A percentile compares a stretch with the other conserved stretches of the same genome.
phyloP scores from a whole-genome alignment of 1,140 invertebrate genomes.

The Papilio polytes region DNA sequence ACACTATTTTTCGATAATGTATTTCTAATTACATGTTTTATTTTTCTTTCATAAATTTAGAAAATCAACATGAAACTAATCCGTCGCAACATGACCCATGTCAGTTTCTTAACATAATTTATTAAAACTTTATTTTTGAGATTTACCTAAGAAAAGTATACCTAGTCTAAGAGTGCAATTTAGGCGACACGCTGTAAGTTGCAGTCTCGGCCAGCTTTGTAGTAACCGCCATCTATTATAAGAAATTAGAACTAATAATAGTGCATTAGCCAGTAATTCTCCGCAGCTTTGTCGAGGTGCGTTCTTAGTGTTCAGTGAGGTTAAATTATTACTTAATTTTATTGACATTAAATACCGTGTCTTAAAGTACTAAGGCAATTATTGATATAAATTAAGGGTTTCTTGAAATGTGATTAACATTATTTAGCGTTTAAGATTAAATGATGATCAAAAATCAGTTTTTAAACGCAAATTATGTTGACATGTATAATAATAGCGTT shows the following conservation, averaged over 20 bases:
- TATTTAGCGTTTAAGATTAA: background rate
- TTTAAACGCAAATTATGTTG: background rate
- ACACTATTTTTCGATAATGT: background rate
- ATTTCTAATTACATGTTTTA: background rate
- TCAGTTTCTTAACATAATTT: background rate
- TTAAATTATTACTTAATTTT: background rate
- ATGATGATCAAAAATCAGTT: background rate
- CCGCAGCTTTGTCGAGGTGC: background rate
- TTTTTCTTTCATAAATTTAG: background rate
- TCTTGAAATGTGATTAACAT: background rate
- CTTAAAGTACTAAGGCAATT: background rate
- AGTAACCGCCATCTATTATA: slow-evolving; percentile 17
- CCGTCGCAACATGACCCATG: background rate
- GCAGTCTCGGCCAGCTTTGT: slow-evolving; percentile 11
- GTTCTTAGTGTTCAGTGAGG: background rate
- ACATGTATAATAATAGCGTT: too few relatives aligned
- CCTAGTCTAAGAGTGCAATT: background rate
- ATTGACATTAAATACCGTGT: slow-evolving; percentile 19
- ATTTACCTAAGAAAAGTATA: background rate
- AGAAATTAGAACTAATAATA: slow-evolving; percentile 24
- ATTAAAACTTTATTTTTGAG: background rate
- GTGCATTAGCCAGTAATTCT: slow-evolving; percentile 17
- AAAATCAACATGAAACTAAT: background rate
- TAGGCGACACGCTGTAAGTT: slow-evolving; percentile 1
- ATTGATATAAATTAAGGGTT: background rate